Percentiles rank a stretch among this genome's conserved stretches.
Conservation (phyloP, 2,888 invertebrate genomes). For the Philereme transversata region DNA sequence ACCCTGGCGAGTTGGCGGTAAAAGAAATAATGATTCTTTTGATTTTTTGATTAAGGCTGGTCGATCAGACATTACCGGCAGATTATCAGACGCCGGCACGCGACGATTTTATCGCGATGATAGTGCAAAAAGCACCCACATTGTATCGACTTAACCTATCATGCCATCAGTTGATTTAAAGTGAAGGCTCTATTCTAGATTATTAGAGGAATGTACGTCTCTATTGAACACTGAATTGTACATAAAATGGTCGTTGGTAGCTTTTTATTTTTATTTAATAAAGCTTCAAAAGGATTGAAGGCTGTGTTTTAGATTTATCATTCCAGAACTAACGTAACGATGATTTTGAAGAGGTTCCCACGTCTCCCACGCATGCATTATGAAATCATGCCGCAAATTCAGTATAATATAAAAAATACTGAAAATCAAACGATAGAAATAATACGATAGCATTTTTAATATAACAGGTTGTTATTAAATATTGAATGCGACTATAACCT, state of each 20-base stretch:
- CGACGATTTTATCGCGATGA: conserved; percentile 66
- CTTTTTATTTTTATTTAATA: too few relatives aligned
- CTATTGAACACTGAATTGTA: conserved; percentile 11
- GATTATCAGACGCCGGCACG: conserved; percentile 60
- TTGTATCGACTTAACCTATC: conserved; percentile 37
- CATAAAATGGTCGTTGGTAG: too few relatives aligned
- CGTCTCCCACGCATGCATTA: too few relatives aligned
- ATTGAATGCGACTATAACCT: conserved; percentile 26
- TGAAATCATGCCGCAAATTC: too few relatives aligned
- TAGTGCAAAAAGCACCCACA: conserved; percentile 53
- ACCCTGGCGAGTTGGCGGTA: neutral
- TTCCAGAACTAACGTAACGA: too few relatives aligned
- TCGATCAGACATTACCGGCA: conserved; percentile 49
- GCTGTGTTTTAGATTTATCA: too few relatives aligned
- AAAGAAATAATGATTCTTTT: conserved; percentile 13
- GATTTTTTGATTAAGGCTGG: conserved; percentile 47
- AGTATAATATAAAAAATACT: too few relatives aligned
- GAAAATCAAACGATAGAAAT: too few relatives aligned
- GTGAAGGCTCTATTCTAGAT: conserved; percentile 1
- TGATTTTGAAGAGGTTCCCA: too few relatives aligned
- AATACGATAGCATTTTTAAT: too few relatives aligned
- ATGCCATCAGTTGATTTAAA: conserved; percentile 29
- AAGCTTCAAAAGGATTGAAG: too few relatives aligned
- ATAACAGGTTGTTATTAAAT: too few relatives aligned
- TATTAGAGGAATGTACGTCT: neutral